Base-by-base conservation (phyloP, 2,888 invertebrate genomes). In the Venustoraphidia nigricollis region DNA sequence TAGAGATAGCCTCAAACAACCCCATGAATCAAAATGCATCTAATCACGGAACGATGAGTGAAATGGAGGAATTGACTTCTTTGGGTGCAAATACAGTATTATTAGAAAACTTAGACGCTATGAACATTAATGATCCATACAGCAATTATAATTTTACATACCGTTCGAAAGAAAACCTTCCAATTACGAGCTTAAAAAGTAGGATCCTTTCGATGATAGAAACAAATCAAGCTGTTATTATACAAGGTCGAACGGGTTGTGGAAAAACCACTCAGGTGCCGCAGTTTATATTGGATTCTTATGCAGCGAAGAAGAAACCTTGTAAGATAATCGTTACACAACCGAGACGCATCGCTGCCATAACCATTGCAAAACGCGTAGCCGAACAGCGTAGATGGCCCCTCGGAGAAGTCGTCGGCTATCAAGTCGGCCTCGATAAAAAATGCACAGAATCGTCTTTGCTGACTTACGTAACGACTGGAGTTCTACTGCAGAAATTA, bases 281-380 rank as follows among this genome's bases (percentile, higher is more conserved):
- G 0, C 95, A 95, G 63, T 93, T 83, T 69, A 89, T 96, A 53
- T 67, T 95, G n/a, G 90, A 95, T 56, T 75, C 83, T 55, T 77
- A 77, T 53, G 78, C 73, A 47, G 68, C 74, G 43, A 71, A 73
- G 34, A 72, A 74, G 27, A 68, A 70, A 47, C 75, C 76, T 44
- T 92, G 92, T 60, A 93, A 90, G 63, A 91, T 96, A 53, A 70
- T 87, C 41, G 90, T 95, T 0, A 96, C 96, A 0, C 95, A 96
- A 62, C 96, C 96, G 0, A 75, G 96, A 48, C 77, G 89, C 58
- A 91, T 97, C 56, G 96, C 95, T 8, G 94, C 96, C 10, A 83
- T 88, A 45, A 90, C 89, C 56, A 83, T 96, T 49, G 86, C 95
- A 0, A 77, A 76, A 54, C 72, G 93, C 54, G 93, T 96, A 3